These are phyloP conservation scores for Adelosebastes latens DNA, from an alignment of 2,797 vertebrate species.

Conservation along the genomic window DNA sequence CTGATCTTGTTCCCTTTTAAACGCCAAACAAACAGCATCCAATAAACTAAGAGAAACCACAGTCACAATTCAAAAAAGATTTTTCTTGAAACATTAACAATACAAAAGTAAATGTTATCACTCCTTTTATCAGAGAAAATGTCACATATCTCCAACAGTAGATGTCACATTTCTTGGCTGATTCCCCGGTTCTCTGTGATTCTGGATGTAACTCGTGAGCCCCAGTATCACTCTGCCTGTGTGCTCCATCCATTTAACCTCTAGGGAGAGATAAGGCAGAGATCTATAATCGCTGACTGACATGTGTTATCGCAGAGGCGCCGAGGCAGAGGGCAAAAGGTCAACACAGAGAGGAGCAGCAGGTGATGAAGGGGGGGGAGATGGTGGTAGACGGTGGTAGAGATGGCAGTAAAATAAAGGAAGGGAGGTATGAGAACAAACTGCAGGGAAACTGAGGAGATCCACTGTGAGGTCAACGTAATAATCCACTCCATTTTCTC, in stretches of 20 bases:
- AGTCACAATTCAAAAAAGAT: too few relatives aligned
- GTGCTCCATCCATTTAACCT: neutral
- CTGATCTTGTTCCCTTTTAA: too few relatives aligned
- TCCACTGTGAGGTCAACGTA: neutral
- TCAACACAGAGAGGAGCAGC: neutral
- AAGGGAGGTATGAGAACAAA: neutral
- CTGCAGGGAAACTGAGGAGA: neutral
- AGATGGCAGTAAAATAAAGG: neutral
- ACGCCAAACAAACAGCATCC: too few relatives aligned
- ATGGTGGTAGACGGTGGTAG: neutral
- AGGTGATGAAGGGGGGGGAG: neutral
- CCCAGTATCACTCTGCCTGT: neutral
- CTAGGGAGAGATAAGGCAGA: conserved; percentile 11
- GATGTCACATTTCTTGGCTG: neutral
- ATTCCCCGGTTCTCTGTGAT: neutral
- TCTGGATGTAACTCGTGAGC: neutral
- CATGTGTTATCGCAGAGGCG: conserved; percentile 4
- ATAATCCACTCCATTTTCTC: neutral
- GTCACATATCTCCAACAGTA: neutral
- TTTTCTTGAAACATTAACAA: too few relatives aligned
- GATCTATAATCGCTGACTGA: conserved; percentile 13
- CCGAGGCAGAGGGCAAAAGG: conserved; percentile 14
- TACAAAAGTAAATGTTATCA: too few relatives aligned
- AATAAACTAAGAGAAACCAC: too few relatives aligned
- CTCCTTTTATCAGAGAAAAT: too few relatives aligned